Conservation (phyloP, 1,140 invertebrate species). For the Epicauta chinensis region DNA sequence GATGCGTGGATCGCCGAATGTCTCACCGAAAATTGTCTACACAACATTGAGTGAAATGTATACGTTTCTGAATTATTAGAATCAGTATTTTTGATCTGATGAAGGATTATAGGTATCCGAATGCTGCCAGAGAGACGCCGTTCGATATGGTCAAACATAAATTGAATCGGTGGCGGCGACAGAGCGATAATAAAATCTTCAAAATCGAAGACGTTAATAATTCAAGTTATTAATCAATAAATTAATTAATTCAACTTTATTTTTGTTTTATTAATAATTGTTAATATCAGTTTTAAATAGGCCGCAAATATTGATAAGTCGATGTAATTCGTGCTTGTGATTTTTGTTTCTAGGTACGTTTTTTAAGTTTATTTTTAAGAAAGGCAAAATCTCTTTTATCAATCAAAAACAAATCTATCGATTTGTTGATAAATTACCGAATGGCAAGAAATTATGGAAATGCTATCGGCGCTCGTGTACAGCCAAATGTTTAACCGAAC, state of each 20-base stretch:
- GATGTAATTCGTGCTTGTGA: no score
- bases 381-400: conserved; percentile 18
- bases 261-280: neutral
- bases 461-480: conserved; percentile 25
- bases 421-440: conserved; percentile 17
- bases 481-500: conserved; percentile 25
- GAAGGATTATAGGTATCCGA: conserved; percentile 30
- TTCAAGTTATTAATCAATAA: neutral
- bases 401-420: conserved; percentile 28
- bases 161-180: conserved; percentile 33
- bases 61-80: conserved; percentile 9
- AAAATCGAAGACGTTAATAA: no score
- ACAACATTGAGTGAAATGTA: conserved; percentile 31
- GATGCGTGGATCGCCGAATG: conserved; percentile 23
- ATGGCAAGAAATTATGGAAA: conserved; percentile 22
- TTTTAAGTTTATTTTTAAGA: conserved; percentile 21
- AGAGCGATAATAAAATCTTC: conserved; percentile 5
- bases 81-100: neutral
- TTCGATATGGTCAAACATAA: conserved; percentile 31
- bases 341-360: conserved; percentile 23
- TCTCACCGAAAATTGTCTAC: conserved; percentile 28
- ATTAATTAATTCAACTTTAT: neutral
- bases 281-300: no score
- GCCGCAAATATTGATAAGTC: no score
- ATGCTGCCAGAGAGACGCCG: conserved; percentile 31